Conservation (phyloP, 2,888 invertebrate species). For the Portevinia maculata region DNA sequence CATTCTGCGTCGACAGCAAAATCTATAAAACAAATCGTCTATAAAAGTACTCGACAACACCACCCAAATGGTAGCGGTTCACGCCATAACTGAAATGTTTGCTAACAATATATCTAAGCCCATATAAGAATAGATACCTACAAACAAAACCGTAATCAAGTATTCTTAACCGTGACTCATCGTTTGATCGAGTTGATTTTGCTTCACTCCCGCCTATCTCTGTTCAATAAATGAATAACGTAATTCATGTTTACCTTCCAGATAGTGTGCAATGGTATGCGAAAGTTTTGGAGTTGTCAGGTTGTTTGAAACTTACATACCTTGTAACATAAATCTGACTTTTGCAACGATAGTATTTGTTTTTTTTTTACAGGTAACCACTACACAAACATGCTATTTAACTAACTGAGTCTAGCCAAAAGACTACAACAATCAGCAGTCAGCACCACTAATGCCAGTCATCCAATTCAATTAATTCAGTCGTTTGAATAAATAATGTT, state of each 20-base stretch:
- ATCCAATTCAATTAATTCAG: neutral
- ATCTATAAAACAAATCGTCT: no score
- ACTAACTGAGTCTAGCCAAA: conserved; percentile 1
- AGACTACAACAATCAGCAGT: conserved; percentile 2
- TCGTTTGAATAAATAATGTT: neutral
- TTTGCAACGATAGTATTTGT: neutral
- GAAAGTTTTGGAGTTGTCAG: neutral
- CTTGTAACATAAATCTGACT: no score
- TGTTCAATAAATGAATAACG: neutral
- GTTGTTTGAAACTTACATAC: neutral
- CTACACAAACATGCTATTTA: neutral
- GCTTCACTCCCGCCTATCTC: neutral
- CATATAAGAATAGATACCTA: neutral
- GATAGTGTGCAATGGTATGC: neutral
- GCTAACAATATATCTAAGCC: neutral
- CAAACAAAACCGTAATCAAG: neutral
- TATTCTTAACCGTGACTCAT: conserved; percentile 5
- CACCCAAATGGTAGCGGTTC: neutral
- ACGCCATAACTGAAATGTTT: neutral
- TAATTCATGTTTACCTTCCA: neutral
- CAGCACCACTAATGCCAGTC: neutral
- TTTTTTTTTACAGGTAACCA: neutral
- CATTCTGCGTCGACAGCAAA: no score
- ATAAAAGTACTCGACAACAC: neutral
- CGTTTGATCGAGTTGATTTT: conserved; percentile 2